Percentiles rank a stretch among this genome's conserved stretches.
phyloP scores from a whole-genome alignment of 2,797 vertebrate genomes.

The Oryzias sinensis region DNA sequence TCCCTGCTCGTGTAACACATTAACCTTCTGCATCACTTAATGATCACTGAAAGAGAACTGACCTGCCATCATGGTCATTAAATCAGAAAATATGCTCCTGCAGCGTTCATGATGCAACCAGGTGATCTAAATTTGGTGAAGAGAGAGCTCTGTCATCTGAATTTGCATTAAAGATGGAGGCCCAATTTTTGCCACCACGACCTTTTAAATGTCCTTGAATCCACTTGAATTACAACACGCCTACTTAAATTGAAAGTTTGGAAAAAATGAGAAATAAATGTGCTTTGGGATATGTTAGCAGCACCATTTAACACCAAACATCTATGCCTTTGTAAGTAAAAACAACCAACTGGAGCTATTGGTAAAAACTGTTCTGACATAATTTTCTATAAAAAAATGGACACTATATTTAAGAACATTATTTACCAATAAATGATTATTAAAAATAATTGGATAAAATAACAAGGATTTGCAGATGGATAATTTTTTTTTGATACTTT shows the following conservation, averaged over 20 bases:
- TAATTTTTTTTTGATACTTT: no score
- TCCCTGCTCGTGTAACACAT: constrained; percentile 75
- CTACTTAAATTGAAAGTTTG: constrained; percentile 53
- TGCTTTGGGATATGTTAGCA: constrained; percentile 16
- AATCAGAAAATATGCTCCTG: constrained; percentile 81
- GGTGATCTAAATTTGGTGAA: constrained; percentile 62
- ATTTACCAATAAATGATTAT: no score
- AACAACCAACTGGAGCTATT: no score
- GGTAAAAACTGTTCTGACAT: no score
- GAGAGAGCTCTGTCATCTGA: constrained; percentile 58
- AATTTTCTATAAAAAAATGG: no score
- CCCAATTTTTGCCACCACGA: constrained; percentile 49
- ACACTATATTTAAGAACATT: no score
- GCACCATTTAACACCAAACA: constrained; percentile 32
- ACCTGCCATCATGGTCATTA: constrained; percentile 83
- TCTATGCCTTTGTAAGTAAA: constrained; percentile 4
- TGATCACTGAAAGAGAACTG: constrained; percentile 78
- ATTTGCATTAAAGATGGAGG: constrained; percentile 72
- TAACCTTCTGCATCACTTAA: constrained; percentile 82
- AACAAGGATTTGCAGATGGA: no score
- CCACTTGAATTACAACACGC: constrained; percentile 57
- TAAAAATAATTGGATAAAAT: no score
- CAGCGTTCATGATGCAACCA: constrained; percentile 70
- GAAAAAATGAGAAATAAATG: constrained; percentile 46
- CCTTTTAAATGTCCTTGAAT: constrained; percentile 73